Evolutionary conservation across 2,113 vertebrate species (phyloP).

Genomic region (Calypte anna): DNA sequence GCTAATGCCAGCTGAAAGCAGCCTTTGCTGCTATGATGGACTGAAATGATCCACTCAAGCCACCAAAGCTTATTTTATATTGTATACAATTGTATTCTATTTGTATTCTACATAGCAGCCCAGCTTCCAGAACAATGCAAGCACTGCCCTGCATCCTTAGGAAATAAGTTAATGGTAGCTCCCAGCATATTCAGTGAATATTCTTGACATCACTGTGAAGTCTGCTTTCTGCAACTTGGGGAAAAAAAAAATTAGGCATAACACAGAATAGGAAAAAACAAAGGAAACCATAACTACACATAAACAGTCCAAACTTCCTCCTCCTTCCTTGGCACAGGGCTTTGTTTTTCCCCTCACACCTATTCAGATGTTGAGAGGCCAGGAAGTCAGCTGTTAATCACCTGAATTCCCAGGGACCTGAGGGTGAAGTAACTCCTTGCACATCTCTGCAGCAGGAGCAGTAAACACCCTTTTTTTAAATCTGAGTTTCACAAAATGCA

Average conservation of each 20-base stretch:
- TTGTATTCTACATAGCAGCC: background rate
- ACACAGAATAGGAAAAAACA: constrained; percentile 44
- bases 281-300: constrained; percentile 63
- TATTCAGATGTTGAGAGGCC: background rate
- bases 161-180: background rate
- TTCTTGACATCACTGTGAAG: background rate
- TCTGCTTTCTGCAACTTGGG: background rate
- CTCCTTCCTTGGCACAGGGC: background rate
- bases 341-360: constrained; percentile 33
- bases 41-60: background rate
- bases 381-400: background rate
- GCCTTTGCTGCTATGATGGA: background rate
- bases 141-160: background rate
- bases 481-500: background rate
- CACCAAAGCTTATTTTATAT: background rate
- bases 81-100: background rate
- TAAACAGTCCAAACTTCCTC: constrained; percentile 38
- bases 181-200: background rate
- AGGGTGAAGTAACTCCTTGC: background rate
- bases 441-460: background rate
- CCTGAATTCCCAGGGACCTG: background rate
- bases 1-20: background rate
- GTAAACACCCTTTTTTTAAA: background rate
- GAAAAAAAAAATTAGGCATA: background rate
- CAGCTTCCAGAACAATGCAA: background rate